Evolutionary conservation across 1,140 invertebrate genomes (phyloP).

Genomic region (Penaeus indicus): DNA sequence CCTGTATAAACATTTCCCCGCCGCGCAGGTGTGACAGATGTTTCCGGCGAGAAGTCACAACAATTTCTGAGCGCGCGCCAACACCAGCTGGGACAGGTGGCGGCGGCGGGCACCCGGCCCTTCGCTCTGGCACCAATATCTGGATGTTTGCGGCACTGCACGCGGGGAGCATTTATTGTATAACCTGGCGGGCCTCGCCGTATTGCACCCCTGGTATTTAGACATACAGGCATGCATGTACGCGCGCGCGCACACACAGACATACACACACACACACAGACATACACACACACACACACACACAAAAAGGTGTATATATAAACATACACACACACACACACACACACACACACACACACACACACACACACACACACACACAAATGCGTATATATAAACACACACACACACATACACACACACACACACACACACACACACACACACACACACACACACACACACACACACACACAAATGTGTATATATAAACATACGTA

Average conservation of each 20-base stretch:
- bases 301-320: background rate
- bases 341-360: background rate
- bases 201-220: too few species aligned
- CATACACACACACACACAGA: background rate
- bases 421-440: background rate
- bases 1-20: too few species aligned
- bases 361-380: background rate
- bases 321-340: background rate
- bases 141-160: too few species aligned
- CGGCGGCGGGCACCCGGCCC: too few species aligned
- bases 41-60: too few species aligned
- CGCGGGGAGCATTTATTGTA: too few species aligned
- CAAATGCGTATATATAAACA: conserved; percentile 1
- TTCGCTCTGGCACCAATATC: too few species aligned
- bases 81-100: too few species aligned
- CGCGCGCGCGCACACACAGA: background rate
- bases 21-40: too few species aligned
- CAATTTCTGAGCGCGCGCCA: too few species aligned
- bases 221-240: background rate
- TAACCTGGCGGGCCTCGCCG: too few species aligned
- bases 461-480: background rate
- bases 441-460: background rate
- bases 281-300: background rate
- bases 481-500: background rate
- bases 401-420: background rate